Base-by-base conservation (phyloP, 2,888 invertebrate genomes). In the Dasypogon diadema region DNA sequence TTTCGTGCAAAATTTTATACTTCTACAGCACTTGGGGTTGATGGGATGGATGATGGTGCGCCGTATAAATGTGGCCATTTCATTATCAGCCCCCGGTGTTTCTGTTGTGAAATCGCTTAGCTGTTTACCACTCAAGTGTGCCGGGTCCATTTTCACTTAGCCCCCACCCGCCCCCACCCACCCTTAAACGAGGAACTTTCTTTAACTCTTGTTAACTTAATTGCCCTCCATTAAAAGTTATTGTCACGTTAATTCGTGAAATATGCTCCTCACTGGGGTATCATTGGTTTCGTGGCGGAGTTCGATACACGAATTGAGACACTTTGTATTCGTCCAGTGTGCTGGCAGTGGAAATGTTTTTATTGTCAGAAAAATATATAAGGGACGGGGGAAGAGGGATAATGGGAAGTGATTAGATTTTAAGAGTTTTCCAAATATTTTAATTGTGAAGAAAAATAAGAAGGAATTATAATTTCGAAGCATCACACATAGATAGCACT, bases 161-260 rank as follows among this genome's bases (percentile, higher is more conserved):
- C 16, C 6, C 6, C 2, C 21, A 54, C 21, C 21, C 6, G 1
- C 42, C n/a, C 48, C 26, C 16, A 18, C 48, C 18, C 24, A 6
- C 22, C 12, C 18, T 14, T 3, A 6, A n/a, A 26, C 12, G 0
- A 3, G 21, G 65, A 34, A 48, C 14, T 68, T 48, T 68, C 24
- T 48, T 68, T 48, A 48, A 48, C 26, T 26, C 65, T 68, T 48
- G 65, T 68, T 68, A 68, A 46, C 65, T 68, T 48, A 68, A 68
- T 68, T 68, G 48, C 48, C 26, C 48, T 3, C 48, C 48, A 68
- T 68, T 68, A 48, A 68, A 68, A 48, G 65, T 68, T 68, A 68
- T 68, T 68, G 65, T 68, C 65, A 68, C 46, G 48, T 22, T 68
- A 48, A 48, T 48, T 48, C 48, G 16, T 68, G 48, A 68, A 68